Conservation (phyloP, 2,797 vertebrate species). For the Chaenodraco wilsoni region DNA sequence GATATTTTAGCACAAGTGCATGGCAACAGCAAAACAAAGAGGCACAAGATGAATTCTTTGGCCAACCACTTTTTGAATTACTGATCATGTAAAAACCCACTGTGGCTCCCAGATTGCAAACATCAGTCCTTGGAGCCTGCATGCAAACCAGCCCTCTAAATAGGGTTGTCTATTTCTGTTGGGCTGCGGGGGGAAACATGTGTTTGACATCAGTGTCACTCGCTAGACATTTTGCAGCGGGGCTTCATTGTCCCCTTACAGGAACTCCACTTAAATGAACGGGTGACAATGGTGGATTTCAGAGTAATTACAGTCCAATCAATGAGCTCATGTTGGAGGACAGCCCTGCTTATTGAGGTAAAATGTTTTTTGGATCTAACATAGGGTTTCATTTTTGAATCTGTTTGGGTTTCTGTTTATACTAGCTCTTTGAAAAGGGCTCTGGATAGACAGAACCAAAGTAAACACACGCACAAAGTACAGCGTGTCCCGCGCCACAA, state of each 20-base stretch:
- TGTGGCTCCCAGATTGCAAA: conserved; percentile 88
- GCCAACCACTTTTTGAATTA: conserved; percentile 88
- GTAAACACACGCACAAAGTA: conserved; percentile 66
- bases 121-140: conserved; percentile 85
- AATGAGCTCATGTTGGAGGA: conserved; percentile 66
- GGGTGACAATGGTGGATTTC: conserved; percentile 61
- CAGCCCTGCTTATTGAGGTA: conserved; percentile 51
- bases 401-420: conserved; percentile 61
- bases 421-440: conserved; percentile 54
- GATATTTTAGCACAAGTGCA: conserved; percentile 88
- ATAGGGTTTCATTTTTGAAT: conserved; percentile 53
- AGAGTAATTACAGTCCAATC: conserved; percentile 68
- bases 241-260: conserved; percentile 69
- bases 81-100: conserved; percentile 89
- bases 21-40: conserved; percentile 88
- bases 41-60: conserved; percentile 84
- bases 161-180: conserved; percentile 86
- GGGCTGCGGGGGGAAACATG: conserved; percentile 83
- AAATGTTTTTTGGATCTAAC: conserved; percentile 56
- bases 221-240: conserved; percentile 63
- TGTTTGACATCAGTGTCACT: conserved; percentile 86
- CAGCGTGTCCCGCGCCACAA: conserved; percentile 60
- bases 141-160: conserved; percentile 86
- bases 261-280: conserved; percentile 44
- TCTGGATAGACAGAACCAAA: conserved; percentile 60